Base-by-base conservation (phyloP, 1,140 invertebrate species). In the Yoshiicerus persimilis region DNA sequence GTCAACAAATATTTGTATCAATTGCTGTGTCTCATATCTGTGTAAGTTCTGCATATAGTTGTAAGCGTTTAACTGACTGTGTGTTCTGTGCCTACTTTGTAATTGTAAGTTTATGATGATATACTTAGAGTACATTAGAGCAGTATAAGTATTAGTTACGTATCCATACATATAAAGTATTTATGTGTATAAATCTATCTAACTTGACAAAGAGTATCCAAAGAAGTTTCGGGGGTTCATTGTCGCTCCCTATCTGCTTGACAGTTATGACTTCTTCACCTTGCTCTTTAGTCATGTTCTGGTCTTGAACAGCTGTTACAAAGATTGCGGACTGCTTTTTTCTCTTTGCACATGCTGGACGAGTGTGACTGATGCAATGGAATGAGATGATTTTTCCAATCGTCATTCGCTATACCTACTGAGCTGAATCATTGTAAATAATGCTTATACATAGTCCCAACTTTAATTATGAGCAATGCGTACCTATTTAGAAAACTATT, bases 231-330 rank as follows among this genome's bases (percentile, higher is more conserved):
- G 32, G n/a, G 75, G 75, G 34, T 38, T 80, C 75, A 80, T 80
- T 80, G 75, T 80, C 75, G 32, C 32, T 80, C 75, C 75, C 30
- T 34, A 80, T 80, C 75, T n/a, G 32, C 75, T 36, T 80, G 75
- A 80, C 75, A 80, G 75, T 80, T 80, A 80, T 80, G 75, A 80
- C 75, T 80, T 80, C 75, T 80, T 80, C 75, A 80, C 75, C 75
- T 80, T 80, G 75, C 75, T 80, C 75, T 80, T 38, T 80, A 80
- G 75, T 80, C 75, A 80, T 80, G 75, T 38, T 80, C 75, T 80
- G 75, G 34, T 36, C 75, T 80, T 80, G 75, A 80, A 80, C 75
- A 80, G 75, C 75, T 80, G 75, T 80, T 80, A 23, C 75, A 23
- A 38, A 80, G 75, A 80, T 80, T 80, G 75, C 30, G 75, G 34